Base-by-base conservation (phyloP, 1,140 invertebrate genomes). In the Drosophila athabasca region DNA sequence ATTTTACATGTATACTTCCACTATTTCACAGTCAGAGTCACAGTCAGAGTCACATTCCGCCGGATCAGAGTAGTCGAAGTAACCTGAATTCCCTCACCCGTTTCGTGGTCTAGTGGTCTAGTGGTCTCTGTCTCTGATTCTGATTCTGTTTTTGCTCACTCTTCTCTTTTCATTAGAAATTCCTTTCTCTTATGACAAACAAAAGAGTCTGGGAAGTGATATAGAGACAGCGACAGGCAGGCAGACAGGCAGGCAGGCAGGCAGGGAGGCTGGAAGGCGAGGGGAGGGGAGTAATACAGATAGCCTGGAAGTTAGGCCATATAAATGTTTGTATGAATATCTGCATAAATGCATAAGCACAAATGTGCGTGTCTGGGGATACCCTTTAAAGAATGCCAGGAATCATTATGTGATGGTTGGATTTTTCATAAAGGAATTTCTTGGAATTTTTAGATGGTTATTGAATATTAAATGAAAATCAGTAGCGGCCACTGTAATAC, bases 131-230 rank as follows among this genome's bases (percentile, higher is more conserved):
- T 24, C 41, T 53, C 31, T 19, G 11, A 19, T 39, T 53, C 31
- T 19, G 11, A 19, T 39, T 52, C 48, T n/a, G 11, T 15, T 5
- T 3, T 3, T 53, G 31, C 35, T 7, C 17, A 35, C n/a, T 48
- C 15, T 26, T 39, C 3, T 26, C 11, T 22, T 8, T 57, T 62
- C 29, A 19, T 62, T 52, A 5, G 17, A 24, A 24, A 24, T 5
- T 46, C 7, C 49, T 41, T 35, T 39, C 22, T 29, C 29, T 64
- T 68, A 49, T 66, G 66, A 49, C 50, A 68, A 13, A 66, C 62
- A 31, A 45, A 49, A 57, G 66, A 57, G 66, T 67, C 66, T 68
- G 62, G 17, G 57, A 64, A 64, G 60, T 69, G 76, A 65, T 70
- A 74, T 44, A 58, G 41, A 58, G 50, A 45, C 26, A 22, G 31